Conservation (phyloP, 2,113 vertebrate species). For the Tachysurus fulvidraco region DNA sequence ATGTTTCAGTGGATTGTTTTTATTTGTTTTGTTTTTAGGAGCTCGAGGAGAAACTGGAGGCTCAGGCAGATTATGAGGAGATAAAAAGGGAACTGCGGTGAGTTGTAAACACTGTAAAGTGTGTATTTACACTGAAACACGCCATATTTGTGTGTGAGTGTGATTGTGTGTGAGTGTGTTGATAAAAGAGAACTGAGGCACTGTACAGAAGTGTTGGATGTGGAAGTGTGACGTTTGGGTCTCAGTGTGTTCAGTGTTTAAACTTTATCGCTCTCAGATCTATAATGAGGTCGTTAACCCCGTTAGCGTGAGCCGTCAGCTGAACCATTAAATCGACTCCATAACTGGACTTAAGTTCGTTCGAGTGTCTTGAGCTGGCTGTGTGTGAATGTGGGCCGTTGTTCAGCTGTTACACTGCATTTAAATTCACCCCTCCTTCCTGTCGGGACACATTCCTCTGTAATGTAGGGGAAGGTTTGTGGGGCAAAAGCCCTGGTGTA, state of each 20-base stretch:
- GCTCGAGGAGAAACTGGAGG: conserved; percentile 89
- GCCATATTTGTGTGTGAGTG: background rate
- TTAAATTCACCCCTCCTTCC: conserved; percentile 40
- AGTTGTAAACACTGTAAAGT: conserved; percentile 56
- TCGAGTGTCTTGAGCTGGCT: conserved; percentile 34
- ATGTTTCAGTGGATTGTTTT: background rate
- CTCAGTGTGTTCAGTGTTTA: background rate
- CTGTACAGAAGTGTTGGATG: background rate
- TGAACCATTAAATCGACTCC: conserved; percentile 37
- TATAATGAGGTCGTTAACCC: conserved; percentile 50
- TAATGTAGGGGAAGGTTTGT: conserved; percentile 37
- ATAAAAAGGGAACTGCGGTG: conserved; percentile 89
- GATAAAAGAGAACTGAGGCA: background rate
- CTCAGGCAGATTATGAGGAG: conserved; percentile 88
- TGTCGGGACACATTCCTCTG: conserved; percentile 48
- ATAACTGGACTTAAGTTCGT: conserved; percentile 40
- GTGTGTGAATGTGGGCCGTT: conserved; percentile 39
- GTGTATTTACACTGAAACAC: background rate
- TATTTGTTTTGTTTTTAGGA: conserved; percentile 66
- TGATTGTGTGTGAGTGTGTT: background rate
- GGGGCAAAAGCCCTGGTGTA: background rate
- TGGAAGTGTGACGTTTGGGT: background rate
- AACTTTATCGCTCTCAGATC: conserved; percentile 4
- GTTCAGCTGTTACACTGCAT: conserved; percentile 24
- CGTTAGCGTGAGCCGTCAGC: conserved; percentile 53